Base-by-base conservation (phyloP, 2,888 invertebrate genomes). In the Ametastegia equiseti region DNA sequence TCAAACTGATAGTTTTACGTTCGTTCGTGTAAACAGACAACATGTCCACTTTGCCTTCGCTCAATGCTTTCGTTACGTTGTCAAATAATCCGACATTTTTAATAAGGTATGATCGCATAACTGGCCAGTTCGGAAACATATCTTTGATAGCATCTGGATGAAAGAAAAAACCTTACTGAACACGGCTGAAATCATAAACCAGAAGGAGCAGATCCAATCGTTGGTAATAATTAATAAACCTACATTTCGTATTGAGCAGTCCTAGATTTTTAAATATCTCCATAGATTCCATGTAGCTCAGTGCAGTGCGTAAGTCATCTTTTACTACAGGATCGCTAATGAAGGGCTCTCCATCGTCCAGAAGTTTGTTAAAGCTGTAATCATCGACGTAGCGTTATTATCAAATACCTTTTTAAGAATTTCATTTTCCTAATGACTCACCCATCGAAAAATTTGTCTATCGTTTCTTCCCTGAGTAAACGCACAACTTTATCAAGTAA, bases 231-330 rank as follows among this genome's bases (percentile, higher is more conserved):
- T 36, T 13, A 13, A 30, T 45, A 33, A 4, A 85, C 89, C 85
- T 88, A 94, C 94, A 90, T 86, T 91, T 93, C n/a, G 94, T 88
- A 83, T 94, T 91, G 11, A 92, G 86, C 7, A 92, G 88, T 15
- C 93, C 88, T 11, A 93, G 91, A 65, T 92, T 92, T 86, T 93
- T 93, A 85, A 93, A 92, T 63, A 92, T 90, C 4, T 91, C 91
- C 84, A 94, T 87, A 0, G 92, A 90, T 13, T 87, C 85, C 3
- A 94, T 86, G 0, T 93, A 93, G 0, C 88, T 83, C 0, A 92
- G 85, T 6, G 94, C 85, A 0, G 92, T 92, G 0, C 84, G 83
- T 27, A 94, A 83, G 84, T 94, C 94, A 1, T 85, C 83, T 36
- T 92, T 91, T 5, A 93, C 84, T 0, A 88, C 81, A 0, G 91